phyloP scores from a whole-genome alignment of 2,113 vertebrate species.

The Gavia stellata region DNA sequence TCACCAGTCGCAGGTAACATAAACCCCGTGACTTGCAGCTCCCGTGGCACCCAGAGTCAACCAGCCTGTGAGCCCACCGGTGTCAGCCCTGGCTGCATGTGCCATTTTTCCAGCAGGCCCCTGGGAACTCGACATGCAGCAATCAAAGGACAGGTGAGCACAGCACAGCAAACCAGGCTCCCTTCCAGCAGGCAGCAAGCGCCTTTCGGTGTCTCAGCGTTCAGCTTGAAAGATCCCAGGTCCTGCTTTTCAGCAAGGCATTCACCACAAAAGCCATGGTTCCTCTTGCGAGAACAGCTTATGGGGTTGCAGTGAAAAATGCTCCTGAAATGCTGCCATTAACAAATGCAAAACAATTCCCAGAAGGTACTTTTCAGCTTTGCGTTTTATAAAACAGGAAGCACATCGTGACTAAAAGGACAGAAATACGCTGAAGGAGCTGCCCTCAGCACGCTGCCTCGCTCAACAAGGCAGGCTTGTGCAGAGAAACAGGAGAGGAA shows the following conservation, averaged over 20 bases:
- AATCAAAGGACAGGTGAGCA: rapidly evolving
- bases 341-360: background rate
- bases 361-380: background rate
- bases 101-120: background rate
- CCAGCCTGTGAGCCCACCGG: rapidly evolving
- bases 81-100: rapidly evolving
- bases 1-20: rapidly evolving
- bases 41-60: rapidly evolving
- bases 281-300: background rate
- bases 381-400: background rate
- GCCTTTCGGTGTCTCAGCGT: rapidly evolving
- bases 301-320: rapidly evolving
- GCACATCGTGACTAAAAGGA: background rate
- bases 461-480: too few relatives aligned
- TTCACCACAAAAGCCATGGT: background rate
- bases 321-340: background rate
- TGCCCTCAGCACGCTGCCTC: rapidly evolving
- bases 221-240: background rate
- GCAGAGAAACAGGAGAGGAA: background rate
- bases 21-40: background rate
- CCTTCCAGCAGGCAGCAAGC: rapidly evolving
- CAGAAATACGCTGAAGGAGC: background rate
- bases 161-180: background rate
- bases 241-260: background rate
- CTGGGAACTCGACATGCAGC: background rate